phyloP scores from a whole-genome alignment of 1,140 invertebrate species.

The Streblospio benedicti region DNA sequence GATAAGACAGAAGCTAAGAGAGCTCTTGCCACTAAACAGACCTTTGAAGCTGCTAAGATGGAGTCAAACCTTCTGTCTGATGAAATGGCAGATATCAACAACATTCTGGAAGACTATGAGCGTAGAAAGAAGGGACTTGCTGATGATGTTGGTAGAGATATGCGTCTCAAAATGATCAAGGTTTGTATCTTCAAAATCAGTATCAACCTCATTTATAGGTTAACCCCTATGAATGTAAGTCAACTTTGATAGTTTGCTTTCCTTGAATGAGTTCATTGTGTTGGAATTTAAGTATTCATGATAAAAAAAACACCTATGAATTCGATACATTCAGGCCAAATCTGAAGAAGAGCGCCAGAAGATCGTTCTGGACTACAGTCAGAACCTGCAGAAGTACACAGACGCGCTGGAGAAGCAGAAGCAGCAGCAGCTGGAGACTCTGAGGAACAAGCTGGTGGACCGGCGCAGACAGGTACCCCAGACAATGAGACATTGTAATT shows the following conservation, averaged over 20 bases:
- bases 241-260: too few relatives aligned
- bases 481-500: too few relatives aligned
- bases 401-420: conserved; percentile 40
- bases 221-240: too few relatives aligned
- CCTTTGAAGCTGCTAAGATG: conserved; percentile 5
- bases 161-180: conserved; percentile 28
- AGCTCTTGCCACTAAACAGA: conserved; percentile 6
- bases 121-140: conserved; percentile 29
- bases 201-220: too few relatives aligned
- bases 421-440: conserved; percentile 28
- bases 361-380: conserved; percentile 35
- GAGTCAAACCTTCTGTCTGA: conserved; percentile 28
- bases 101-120: conserved; percentile 30
- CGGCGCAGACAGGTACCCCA: conserved; percentile 30
- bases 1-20: too few relatives aligned
- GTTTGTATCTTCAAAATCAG: too few relatives aligned
- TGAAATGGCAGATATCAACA: conserved; percentile 33
- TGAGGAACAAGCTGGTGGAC: conserved; percentile 32
- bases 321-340: too few relatives aligned
- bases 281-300: too few relatives aligned
- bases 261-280: too few relatives aligned
- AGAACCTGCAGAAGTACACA: conserved; percentile 29
- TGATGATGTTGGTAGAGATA: conserved; percentile 26
- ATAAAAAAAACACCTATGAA: too few relatives aligned
- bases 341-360: conserved; percentile 33